A percentile compares a stretch with the other conserved stretches of the same genome.
Conservation (phyloP, 2,113 vertebrate genomes). For the Astur gentilis region DNA sequence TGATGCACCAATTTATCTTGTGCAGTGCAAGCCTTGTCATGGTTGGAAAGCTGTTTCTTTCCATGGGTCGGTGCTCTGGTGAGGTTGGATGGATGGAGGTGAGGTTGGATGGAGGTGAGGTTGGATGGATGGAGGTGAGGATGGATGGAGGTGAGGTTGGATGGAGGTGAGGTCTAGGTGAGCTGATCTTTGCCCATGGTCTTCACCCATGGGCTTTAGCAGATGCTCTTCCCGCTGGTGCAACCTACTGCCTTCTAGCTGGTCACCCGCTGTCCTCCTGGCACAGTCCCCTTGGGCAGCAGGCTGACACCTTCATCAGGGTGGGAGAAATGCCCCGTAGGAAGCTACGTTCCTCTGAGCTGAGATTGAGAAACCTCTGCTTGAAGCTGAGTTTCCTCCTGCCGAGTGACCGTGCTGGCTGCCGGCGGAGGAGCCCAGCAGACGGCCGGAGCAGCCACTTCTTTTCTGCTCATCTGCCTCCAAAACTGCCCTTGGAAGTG, state of each 20-base stretch:
- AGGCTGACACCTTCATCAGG: neutral
- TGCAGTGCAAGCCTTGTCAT: accelerated
- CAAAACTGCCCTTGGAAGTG: neutral
- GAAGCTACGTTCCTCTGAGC: neutral
- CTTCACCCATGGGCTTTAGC: accelerated
- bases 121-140: neutral
- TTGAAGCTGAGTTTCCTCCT: neutral
- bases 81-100: neutral
- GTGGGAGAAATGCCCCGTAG: accelerated
- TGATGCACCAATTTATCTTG: accelerated
- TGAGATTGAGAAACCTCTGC: neutral
- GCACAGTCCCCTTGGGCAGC: accelerated
- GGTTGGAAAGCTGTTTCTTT: neutral
- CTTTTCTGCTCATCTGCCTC: neutral
- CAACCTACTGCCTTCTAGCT: accelerated
- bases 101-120: neutral
- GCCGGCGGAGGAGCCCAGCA: neutral
- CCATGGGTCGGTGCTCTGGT: accelerated
- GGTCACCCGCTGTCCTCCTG: accelerated
- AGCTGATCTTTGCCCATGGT: neutral
- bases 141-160: neutral
- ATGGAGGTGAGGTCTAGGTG: neutral
- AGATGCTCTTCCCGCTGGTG: neutral
- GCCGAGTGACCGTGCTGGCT: accelerated
- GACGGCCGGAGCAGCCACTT: neutral